Base-by-base conservation (phyloP, 2,797 vertebrate species). In the Amblyraja radiata region DNA sequence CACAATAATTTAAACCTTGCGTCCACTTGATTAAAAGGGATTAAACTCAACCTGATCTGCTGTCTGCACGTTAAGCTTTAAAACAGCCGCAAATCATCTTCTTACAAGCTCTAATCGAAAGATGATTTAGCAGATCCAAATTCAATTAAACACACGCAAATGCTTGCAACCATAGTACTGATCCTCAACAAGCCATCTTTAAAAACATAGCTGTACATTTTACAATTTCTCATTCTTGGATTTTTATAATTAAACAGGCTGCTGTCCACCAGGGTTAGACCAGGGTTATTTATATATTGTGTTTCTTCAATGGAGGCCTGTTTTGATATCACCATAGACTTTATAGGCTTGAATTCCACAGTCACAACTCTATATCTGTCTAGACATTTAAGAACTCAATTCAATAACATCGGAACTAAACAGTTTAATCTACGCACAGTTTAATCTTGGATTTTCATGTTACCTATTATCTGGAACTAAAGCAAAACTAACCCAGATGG, bases 91-190 rank as follows among this genome's bases (percentile, higher is more conserved):
- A 94, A 95, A 96, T 96, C 95, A 95, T 95, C 95, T 94, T 95
- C 95, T 94, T 95, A 94, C 94, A 95, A 94, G 94, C 95, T 95
- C 93, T 94, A 95, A 94, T 94, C 95, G 94, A 94, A 95, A 95
- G 95, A 96, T 95, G 93, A 95, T 96, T 95, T 95, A 96, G 95
- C 94, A 94, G 94, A 94, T 95, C 94, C 94, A 95, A 96, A 96
- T 96, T 96, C 96, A 96, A 96, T 97, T 97, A 97, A 96, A 95
- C 94, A 95, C 95, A 95, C 94, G 95, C 95, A 96, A 96, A 95
- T 94, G 95, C 94, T 94, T 94, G 95, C 95, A 95, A 96, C 94
- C 94, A 90, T 90, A 94, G 94, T 95, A 94, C 93, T 94, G 94
- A 95, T 94, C 93, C 93, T 68, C 94, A 95, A 95, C 94, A 95